Conservation (phyloP, 1,140 invertebrate species). For the Phthorimaea operculella region DNA sequence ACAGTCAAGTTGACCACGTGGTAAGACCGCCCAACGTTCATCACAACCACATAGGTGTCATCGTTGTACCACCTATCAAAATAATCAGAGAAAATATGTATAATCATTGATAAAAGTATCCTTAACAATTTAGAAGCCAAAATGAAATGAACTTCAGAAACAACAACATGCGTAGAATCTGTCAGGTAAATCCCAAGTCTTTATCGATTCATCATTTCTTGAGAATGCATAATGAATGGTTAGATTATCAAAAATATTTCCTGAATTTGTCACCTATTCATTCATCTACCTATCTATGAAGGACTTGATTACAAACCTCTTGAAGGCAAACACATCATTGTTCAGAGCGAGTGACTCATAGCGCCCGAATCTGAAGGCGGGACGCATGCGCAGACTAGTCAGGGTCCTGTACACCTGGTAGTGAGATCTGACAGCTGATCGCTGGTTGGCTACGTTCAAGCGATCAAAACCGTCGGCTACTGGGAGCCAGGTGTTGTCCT, state of each 20-base stretch:
- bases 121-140: no score
- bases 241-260: no score
- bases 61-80: slow-evolving; percentile 53
- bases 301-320: slow-evolving; percentile 26
- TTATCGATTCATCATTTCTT: no score
- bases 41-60: slow-evolving; percentile 50
- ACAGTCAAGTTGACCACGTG: slow-evolving; percentile 49
- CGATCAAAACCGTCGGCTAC: slow-evolving; percentile 69
- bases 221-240: no score
- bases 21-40: slow-evolving; percentile 45
- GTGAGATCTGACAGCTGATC: slow-evolving; percentile 41
- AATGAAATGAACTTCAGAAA: no score
- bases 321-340: slow-evolving; percentile 50
- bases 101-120: no score
- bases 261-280: no score
- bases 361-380: slow-evolving; percentile 42
- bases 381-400: slow-evolving; percentile 31
- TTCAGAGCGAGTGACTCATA: slow-evolving; percentile 43
- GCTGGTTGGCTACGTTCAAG: slow-evolving; percentile 61
- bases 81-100: slow-evolving; percentile 4
- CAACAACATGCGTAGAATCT: no score
- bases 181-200: no score
- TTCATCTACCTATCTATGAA: no score
- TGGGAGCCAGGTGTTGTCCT: slow-evolving; percentile 70
- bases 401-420: slow-evolving; percentile 47